Conservation (phyloP, 1,140 invertebrate species). For the Leptonema lineaticorne region DNA sequence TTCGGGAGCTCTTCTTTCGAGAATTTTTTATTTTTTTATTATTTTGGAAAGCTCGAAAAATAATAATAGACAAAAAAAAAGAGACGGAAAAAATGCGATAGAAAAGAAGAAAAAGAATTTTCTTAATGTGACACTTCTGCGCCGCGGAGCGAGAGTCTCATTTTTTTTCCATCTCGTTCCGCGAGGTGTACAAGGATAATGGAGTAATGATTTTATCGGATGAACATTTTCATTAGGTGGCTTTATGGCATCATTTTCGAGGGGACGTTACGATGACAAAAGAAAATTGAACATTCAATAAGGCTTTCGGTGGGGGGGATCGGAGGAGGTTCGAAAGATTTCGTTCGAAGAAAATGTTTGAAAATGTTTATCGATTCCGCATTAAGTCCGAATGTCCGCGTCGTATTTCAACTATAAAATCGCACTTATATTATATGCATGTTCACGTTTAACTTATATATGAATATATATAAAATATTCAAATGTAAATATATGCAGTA, state of each 20-base stretch:
- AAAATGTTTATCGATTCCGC: constrained; percentile 18
- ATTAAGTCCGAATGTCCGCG: constrained; percentile 14
- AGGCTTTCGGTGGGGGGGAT: not conserved
- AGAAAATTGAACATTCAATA: constrained; percentile 33
- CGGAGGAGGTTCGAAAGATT: too few relatives aligned
- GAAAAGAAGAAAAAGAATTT: too few relatives aligned
- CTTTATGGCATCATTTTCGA: constrained; percentile 31
- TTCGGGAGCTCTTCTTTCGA: not conserved
- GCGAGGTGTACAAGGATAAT: constrained; percentile 23
- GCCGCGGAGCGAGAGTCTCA: not conserved
- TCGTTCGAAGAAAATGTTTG: too few relatives aligned
- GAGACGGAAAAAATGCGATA: too few relatives aligned
- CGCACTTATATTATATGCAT: too few relatives aligned
- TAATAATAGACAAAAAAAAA: too few relatives aligned
- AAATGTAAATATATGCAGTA: too few relatives aligned
- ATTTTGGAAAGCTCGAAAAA: too few relatives aligned
- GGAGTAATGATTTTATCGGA: constrained; percentile 31
- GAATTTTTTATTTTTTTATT: constrained; percentile 11
- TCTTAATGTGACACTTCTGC: not conserved
- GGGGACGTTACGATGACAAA: constrained; percentile 28
- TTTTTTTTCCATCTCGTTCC: not conserved
- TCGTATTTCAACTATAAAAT: too few relatives aligned
- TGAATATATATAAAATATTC: too few relatives aligned
- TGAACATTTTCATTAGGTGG: constrained; percentile 31
- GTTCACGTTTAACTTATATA: too few relatives aligned